phyloP scores from a whole-genome alignment of 2,888 invertebrate genomes.

The Rutpela maculata region DNA sequence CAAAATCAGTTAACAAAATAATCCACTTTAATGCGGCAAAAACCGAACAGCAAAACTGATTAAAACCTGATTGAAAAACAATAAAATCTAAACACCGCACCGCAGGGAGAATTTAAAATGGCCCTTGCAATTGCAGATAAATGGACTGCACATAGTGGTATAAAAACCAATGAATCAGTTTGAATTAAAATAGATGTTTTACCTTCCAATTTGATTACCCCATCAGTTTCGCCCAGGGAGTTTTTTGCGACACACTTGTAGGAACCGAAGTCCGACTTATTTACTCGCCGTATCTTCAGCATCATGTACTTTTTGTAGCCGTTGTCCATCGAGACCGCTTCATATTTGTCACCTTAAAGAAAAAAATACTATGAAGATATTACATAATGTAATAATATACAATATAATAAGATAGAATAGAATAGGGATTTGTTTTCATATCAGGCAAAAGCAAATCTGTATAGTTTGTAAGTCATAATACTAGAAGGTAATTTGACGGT shows the following conservation, averaged over 20 bases:
- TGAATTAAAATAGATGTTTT: conserved; percentile 62
- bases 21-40: conserved; percentile 37
- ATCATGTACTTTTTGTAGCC: conserved; percentile 94
- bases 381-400: neutral
- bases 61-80: conserved; percentile 41
- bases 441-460: too few relatives aligned
- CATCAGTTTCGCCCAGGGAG: conserved; percentile 92
- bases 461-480: too few relatives aligned
- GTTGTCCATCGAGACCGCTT: conserved; percentile 87
- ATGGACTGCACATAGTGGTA: neutral
- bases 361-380: conserved; percentile 27
- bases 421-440: too few relatives aligned
- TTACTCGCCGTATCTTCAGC: conserved; percentile 89
- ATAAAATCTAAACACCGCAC: conserved; percentile 21
- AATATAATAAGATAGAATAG: too few relatives aligned
- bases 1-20: conserved; percentile 32
- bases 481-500: too few relatives aligned
- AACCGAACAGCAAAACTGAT: conserved; percentile 25
- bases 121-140: conserved; percentile 12
- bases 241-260: conserved; percentile 95
- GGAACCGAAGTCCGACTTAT: conserved; percentile 87
- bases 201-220: conserved; percentile 93
- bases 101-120: neutral
- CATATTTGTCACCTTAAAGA: conserved; percentile 89
- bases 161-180: neutral